phyloP scores from a whole-genome alignment of 1,140 invertebrate genomes.

The Diachasmimorpha longicaudata region DNA sequence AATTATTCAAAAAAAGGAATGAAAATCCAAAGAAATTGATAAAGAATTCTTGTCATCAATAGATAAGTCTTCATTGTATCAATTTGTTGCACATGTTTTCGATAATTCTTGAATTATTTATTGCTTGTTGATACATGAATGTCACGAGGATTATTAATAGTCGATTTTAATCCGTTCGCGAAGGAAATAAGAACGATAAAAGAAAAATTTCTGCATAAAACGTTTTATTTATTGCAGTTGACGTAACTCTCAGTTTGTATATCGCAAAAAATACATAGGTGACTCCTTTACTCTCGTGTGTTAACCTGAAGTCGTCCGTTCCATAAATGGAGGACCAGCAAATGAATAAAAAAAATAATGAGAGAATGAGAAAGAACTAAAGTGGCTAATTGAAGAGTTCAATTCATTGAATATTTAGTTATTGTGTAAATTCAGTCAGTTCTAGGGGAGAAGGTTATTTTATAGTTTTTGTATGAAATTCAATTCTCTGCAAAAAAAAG shows the following conservation, averaged over 20 bases:
- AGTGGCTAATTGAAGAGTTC: neutral
- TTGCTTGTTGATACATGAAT: neutral
- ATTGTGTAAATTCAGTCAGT: too few species aligned
- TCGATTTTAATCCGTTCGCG: neutral
- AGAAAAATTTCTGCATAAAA: neutral
- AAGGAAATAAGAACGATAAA: neutral
- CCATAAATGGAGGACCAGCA: neutral
- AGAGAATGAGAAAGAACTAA: neutral
- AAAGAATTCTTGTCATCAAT: neutral
- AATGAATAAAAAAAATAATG: neutral
- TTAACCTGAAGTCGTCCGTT: neutral
- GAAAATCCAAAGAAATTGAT: neutral
- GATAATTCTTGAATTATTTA: neutral
- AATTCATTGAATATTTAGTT: too few species aligned
- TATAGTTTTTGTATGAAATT: too few species aligned
- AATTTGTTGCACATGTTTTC: neutral
- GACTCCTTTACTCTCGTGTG: neutral
- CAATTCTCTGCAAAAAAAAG: too few species aligned
- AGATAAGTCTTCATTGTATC: neutral
- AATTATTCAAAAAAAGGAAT: neutral
- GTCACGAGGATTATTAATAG: neutral
- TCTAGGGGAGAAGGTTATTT: too few species aligned
- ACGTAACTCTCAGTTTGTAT: neutral
- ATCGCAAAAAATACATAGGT: neutral
- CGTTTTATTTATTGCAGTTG: neutral